Base-by-base conservation (phyloP, 2,797 vertebrate species). In the Rhincodon typus region DNA sequence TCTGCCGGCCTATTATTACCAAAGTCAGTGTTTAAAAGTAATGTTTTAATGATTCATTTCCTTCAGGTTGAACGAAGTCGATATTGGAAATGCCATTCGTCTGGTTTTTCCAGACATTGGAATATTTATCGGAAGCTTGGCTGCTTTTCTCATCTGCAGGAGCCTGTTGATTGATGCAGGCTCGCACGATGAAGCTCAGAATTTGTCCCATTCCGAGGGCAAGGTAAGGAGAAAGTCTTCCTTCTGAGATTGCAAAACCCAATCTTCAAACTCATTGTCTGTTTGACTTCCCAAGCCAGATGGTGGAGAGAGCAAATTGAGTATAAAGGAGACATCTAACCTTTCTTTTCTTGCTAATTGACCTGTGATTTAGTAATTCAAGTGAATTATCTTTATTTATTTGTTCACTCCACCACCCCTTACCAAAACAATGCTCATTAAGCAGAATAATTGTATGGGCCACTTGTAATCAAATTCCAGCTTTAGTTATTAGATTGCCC, bases 41-140 rank as follows among this genome's bases (percentile, higher is more conserved):
- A 42, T 38, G 34, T 95, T n/a, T 27, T 13, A n/a, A 12, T 57
- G 77, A 94, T 86, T 96, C 27, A 90, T 34, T 42, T 38, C 17
- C 13, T 13, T 46, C 96, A 98, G 98, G 96, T 98, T 98, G 96
- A 98, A 97, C 95, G 96, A 94, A 0, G 97, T 98, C 1, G 96
- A 97, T 94, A 27, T 96, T 38, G 97, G 97, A 53, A 98, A 98
- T 95, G 96, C 97, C 25, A 96, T 98, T 25, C 97, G 97, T 3
- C 97, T 98, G 95, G 95, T 98, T 96, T 97, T 97, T 21, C 98
- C 98, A 2, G 98, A 98, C 57, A 0, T 97, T 0, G 96, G 97
- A 94, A 96, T 98, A 1, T 96, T 98, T 53, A 87, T 97, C 8
- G 96, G 97, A 2, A 96, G 97, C 1, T 94, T 98, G 74, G 96